These are phyloP conservation scores for Diuraphis noxia DNA, from an alignment of 1,140 invertebrate species.

Conservation along the genomic window DNA sequence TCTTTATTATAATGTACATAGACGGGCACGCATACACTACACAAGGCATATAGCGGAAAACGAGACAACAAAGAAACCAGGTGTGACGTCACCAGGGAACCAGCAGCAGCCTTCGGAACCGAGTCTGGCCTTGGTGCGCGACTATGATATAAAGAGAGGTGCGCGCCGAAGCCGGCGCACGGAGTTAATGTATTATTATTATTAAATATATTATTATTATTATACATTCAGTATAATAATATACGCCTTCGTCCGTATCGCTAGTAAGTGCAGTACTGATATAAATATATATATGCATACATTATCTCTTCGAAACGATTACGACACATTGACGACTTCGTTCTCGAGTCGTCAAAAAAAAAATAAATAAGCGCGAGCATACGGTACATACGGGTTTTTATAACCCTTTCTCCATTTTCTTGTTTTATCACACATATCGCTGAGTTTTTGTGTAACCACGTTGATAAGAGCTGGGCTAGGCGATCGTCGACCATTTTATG, in stretches of 20 bases:
- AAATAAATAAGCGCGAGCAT: neutral
- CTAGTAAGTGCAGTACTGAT: neutral
- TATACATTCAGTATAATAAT: neutral
- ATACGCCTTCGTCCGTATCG: neutral
- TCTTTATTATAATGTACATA: neutral
- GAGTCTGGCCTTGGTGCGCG: conserved; percentile 34
- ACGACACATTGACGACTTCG: neutral
- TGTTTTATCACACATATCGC: neutral
- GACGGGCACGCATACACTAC: neutral
- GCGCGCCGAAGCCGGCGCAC: neutral
- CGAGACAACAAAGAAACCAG: conserved; percentile 54
- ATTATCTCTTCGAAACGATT: neutral
- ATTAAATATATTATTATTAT: neutral
- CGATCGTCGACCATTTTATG: neutral
- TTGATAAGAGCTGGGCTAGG: neutral
- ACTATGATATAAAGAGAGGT: conserved; percentile 31
- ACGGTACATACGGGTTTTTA: neutral
- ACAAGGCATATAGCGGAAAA: conserved; percentile 45
- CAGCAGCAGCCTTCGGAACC: conserved; percentile 25
- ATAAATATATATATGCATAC: neutral
- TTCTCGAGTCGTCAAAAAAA: neutral
- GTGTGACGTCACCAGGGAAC: conserved; percentile 50
- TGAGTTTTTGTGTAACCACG: neutral
- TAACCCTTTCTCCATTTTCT: neutral
- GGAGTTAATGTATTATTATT: neutral